These are phyloP conservation scores for Myotis planiceps DNA, from an alignment of 2,797 vertebrate genomes.

Conservation along the genomic window DNA sequence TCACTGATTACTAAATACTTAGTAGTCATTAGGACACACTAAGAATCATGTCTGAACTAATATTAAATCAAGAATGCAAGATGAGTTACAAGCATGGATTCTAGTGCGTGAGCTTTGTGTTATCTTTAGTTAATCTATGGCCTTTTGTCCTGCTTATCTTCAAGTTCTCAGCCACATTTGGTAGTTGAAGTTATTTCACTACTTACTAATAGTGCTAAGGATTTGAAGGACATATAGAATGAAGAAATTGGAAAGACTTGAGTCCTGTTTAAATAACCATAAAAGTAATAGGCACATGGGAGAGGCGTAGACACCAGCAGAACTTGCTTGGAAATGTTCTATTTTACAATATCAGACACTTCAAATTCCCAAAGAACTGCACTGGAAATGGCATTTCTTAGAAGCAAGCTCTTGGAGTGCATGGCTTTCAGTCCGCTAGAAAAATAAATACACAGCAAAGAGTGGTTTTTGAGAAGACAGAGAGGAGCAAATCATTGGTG, in stretches of 20 bases:
- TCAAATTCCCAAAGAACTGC: neutral
- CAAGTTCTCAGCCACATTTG: neutral
- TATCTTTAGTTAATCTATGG: neutral
- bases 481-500: too few relatives aligned
- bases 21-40: neutral
- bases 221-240: neutral
- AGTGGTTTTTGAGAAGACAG: neutral
- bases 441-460: neutral
- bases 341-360: constrained; percentile 3
- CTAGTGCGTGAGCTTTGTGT: neutral
- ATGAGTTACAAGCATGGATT: neutral
- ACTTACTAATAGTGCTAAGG: neutral
- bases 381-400: neutral
- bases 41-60: neutral
- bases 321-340: neutral
- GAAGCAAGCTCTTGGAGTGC: neutral
- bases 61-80: neutral
- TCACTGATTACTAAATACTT: neutral
- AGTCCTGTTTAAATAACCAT: neutral
- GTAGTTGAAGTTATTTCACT: neutral
- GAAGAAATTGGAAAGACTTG: neutral
- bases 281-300: neutral
- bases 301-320: neutral
- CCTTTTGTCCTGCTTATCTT: neutral
- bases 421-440: neutral